Base-by-base conservation (phyloP, 1,140 invertebrate species). In the Heliothis virescens region DNA sequence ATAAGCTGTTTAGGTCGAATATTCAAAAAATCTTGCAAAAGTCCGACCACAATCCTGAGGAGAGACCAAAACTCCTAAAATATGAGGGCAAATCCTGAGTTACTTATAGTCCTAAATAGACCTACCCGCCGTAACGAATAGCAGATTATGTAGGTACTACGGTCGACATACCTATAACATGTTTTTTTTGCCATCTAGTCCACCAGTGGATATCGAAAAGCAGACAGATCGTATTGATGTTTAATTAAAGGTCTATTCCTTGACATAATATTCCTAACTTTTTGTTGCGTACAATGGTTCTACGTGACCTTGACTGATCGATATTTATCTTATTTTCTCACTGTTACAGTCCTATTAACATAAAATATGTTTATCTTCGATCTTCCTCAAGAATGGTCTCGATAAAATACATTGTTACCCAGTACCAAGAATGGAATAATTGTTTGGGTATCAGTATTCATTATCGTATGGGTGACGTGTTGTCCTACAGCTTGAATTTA, bases 361-460 rank as follows among this genome's bases (percentile, higher is more conserved):
- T 67, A 67, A 60, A 67, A 67, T 67, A 21, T 48, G 63, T 67
- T 47, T 48, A 67, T 12, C 13, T n/a, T 12, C 21, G 21, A 13
- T 48, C 63, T 67, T 67, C 63, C 63, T 41, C 16, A 18, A 1
- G 48, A 16, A 67, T 48, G 63, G 16, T n/a, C 41, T 11, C 12
- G 63, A 67, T 67, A 67, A 65, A 67, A 67, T 18, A 72, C 21
- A 71, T 53, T 53, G 67, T 71, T 71, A 67, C 11, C 15, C 34
- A 48, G 5, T 41, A 48, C 41, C 41, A 67, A 48, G 41, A 48
- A 67, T 48, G 10, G 18, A 12, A 11, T 41, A 67, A 48, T 50
- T 67, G 18, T 48, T 48, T 41, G 5, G 12, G 2, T 67, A 67
- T 18, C 5, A 2, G 48, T 65, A 47, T 47, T 16, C 53, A 55